Evolutionary conservation across 2,888 invertebrate genomes (phyloP).

Genomic region (Himalopsyche japonica): DNA sequence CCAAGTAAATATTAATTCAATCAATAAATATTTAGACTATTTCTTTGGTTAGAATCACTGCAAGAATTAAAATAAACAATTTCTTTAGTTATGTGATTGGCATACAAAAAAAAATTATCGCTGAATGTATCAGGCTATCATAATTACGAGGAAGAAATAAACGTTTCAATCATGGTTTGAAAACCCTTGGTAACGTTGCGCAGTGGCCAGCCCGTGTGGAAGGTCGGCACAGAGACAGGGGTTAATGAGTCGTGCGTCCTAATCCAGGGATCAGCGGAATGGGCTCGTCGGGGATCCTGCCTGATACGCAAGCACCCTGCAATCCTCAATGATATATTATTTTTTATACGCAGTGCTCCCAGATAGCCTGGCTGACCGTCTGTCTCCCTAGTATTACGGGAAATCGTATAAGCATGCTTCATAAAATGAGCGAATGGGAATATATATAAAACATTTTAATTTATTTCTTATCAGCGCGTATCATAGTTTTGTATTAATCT

Average conservation of each 20-base stretch:
- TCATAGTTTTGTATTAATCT: not conserved
- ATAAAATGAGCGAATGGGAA: not conserved
- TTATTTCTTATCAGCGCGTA: not conserved
- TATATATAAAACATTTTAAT: not conserved
- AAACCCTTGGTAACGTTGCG: constrained; percentile 16
- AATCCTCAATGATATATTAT: constrained; percentile 42
- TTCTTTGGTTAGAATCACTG: no score
- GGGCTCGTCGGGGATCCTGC: constrained; percentile 32
- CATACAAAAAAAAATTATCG: not conserved
- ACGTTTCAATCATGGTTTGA: constrained; percentile 4
- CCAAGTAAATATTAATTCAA: no score
- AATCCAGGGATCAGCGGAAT: constrained; percentile 41
- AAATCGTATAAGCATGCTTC: not conserved
- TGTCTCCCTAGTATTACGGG: constrained; percentile 42
- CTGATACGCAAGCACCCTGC: constrained; percentile 36
- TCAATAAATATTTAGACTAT: no score
- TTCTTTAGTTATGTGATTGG: not conserved
- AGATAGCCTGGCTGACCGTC: constrained; percentile 42
- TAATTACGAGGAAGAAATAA: not conserved
- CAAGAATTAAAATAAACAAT: no score
- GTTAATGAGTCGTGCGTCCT: constrained; percentile 42
- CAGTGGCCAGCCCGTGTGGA: constrained; percentile 16
- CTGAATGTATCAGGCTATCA: not conserved
- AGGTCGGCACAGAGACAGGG: constrained; percentile 37
- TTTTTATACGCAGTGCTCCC: constrained; percentile 41